phyloP scores from a whole-genome alignment of 2,888 invertebrate species.

The Nemoura dubitans region DNA sequence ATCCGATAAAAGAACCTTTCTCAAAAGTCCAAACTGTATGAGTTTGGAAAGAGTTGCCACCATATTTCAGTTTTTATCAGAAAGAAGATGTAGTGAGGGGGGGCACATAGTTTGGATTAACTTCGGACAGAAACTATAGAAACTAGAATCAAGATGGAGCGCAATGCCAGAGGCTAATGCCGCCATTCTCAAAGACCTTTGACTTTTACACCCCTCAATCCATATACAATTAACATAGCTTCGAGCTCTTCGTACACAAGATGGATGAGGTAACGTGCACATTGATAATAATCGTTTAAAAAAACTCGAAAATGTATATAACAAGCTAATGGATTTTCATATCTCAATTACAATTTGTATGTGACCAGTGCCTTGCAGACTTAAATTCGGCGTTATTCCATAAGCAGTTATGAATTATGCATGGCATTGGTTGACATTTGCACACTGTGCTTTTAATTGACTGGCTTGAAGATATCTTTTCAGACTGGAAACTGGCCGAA shows the following conservation, averaged over 20 bases:
- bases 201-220: constrained; percentile 21
- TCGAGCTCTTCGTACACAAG: not conserved
- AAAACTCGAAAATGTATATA: constrained; percentile 22
- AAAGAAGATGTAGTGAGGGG: too few relatives aligned
- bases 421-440: not conserved
- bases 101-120: too few relatives aligned
- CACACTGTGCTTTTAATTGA: not conserved
- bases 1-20: too few relatives aligned
- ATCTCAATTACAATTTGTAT: constrained; percentile 41
- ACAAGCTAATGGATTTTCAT: constrained; percentile 46
- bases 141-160: too few relatives aligned
- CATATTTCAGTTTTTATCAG: too few relatives aligned
- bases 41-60: too few relatives aligned
- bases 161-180: too few relatives aligned
- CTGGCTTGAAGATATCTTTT: not conserved
- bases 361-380: not conserved
- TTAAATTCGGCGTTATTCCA: not conserved
- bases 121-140: too few relatives aligned
- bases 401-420: not conserved
- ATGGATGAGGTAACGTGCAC: constrained; percentile 26
- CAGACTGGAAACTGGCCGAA: not conserved
- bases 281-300: constrained; percentile 27
- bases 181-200: not conserved
- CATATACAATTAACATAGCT: not conserved
- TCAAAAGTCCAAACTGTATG: too few relatives aligned